Conservation (phyloP, 2,888 invertebrate species). For the Mystacides longicornis region DNA sequence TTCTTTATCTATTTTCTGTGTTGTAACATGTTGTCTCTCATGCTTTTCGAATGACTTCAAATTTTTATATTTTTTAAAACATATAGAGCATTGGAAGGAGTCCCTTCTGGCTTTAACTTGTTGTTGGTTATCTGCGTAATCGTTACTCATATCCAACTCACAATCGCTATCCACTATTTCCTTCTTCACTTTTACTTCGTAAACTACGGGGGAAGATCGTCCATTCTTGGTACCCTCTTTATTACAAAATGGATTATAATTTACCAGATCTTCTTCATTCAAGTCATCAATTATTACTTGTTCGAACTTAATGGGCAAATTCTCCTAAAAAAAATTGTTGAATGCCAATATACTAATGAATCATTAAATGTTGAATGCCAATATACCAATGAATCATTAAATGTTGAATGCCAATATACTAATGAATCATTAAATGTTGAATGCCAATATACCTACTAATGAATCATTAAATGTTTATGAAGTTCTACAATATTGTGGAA, state of each 20-base stretch:
- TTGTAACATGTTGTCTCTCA: background rate
- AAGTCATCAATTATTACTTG: conserved; percentile 2
- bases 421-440: too few relatives aligned
- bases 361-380: too few relatives aligned
- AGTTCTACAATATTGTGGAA: too few relatives aligned
- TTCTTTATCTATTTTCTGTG: background rate
- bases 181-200: conserved; percentile 6
- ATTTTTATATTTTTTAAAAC: conserved; percentile 10
- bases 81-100: conserved; percentile 5
- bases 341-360: too few relatives aligned
- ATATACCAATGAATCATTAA: too few relatives aligned
- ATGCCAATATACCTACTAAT: too few relatives aligned
- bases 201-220: background rate
- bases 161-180: background rate
- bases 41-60: conserved; percentile 6
- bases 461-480: too few relatives aligned
- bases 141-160: background rate
- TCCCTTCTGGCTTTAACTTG: background rate
- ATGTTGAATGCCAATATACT: too few relatives aligned
- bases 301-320: conserved; percentile 4
- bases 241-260: background rate
- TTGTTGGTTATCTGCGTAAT: background rate
- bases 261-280: background rate
- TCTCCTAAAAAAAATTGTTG: conserved; percentile 5
- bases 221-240: background rate